Evolutionary conservation across 2,888 invertebrate species (phyloP).

Genomic region (Cyclophora albipunctata): DNA sequence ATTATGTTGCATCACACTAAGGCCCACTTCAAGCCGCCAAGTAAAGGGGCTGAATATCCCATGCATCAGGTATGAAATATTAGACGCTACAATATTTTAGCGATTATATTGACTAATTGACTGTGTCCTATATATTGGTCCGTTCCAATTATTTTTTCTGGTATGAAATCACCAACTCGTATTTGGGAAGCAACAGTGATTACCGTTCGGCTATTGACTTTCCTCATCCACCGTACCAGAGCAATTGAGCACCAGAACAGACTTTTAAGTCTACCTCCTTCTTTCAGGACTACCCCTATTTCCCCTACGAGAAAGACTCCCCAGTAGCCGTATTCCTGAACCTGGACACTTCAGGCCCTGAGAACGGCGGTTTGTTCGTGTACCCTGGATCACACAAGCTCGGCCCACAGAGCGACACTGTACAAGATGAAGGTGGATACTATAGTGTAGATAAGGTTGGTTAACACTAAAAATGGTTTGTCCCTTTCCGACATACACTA

Average conservation of each 20-base stretch:
- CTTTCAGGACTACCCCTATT: constrained; percentile 74
- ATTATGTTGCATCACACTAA: constrained; percentile 77
- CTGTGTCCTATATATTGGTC: too few species aligned
- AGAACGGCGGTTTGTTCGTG: constrained; percentile 55
- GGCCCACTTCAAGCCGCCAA: constrained; percentile 75
- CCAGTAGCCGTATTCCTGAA: constrained; percentile 75
- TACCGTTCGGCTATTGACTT: too few species aligned
- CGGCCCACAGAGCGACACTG: constrained; percentile 69
- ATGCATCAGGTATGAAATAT: constrained; percentile 71
- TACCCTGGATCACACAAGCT: constrained; percentile 59
- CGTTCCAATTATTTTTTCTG: too few species aligned
- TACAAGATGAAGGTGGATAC: constrained; percentile 51
- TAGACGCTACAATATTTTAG: too few species aligned
- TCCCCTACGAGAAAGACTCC: constrained; percentile 72
- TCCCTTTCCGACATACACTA: neutral
- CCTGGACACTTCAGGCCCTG: constrained; percentile 69
- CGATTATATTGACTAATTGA: too few species aligned
- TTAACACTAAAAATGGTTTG: too few species aligned
- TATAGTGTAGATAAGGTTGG: constrained; percentile 64
- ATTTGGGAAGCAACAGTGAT: too few species aligned
- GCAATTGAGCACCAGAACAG: too few species aligned
- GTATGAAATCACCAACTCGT: too few species aligned
- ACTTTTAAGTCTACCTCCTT: too few species aligned
- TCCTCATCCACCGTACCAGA: too few species aligned
- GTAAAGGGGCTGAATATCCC: constrained; percentile 73